These are phyloP conservation scores for Gallinago paraguaiae DNA, from an alignment of 2,113 vertebrate species.

Conservation along the genomic window DNA sequence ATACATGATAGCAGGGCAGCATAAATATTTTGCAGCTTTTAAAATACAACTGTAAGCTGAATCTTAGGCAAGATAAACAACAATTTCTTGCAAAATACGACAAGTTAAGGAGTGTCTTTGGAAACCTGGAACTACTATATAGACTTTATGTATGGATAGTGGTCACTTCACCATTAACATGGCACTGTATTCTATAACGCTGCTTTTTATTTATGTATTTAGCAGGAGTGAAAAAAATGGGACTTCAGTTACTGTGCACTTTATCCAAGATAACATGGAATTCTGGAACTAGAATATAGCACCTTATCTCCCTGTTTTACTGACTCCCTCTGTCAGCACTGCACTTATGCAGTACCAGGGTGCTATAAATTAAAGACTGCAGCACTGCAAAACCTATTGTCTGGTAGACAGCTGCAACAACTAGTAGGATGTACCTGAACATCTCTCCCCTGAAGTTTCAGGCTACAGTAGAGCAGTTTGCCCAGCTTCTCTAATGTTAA, in stretches of 20 bases:
- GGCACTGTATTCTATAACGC: background rate
- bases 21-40: background rate
- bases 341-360: rapidly evolving
- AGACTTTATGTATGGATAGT: background rate
- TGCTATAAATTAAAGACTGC: background rate
- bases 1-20: background rate
- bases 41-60: background rate
- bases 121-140: background rate
- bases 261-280: background rate
- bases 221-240: background rate
- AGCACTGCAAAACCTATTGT: background rate
- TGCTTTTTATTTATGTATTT: background rate
- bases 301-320: background rate
- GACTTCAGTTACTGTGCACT: background rate
- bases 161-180: background rate
- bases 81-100: background rate
- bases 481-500: background rate
- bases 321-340: background rate
- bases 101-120: background rate
- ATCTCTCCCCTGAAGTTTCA: background rate
- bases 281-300: background rate
- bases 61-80: background rate
- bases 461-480: background rate
- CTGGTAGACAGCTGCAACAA: background rate
- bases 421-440: background rate